phyloP scores from a whole-genome alignment of 35 echinoderm and acorn worm genomes.

The Acanthaster planci region DNA sequence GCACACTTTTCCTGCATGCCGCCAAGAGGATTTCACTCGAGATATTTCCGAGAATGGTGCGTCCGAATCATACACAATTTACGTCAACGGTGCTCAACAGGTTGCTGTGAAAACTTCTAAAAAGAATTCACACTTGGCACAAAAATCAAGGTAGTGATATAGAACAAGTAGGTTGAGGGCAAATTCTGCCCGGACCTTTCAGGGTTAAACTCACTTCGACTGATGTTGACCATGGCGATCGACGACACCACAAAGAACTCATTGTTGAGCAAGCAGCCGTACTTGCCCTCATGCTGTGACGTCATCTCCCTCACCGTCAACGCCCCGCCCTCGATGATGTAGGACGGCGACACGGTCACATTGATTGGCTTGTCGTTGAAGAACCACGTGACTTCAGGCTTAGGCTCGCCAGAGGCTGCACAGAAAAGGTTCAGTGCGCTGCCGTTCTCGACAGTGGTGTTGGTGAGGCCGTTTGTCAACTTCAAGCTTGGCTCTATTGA shows the following conservation, averaged over 20 bases:
- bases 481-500: conserved; percentile 29
- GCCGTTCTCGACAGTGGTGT: conserved; percentile 20
- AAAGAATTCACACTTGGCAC: too few relatives aligned
- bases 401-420: conserved; percentile 21
- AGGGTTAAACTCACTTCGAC: neutral
- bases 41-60: too few relatives aligned
- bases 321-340: conserved; percentile 43
- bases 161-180: too few relatives aligned
- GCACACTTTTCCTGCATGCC: too few relatives aligned
- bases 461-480: conserved; percentile 13
- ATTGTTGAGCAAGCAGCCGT: conserved; percentile 27
- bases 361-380: conserved; percentile 29
- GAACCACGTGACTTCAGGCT: conserved; percentile 34
- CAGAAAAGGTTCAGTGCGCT: conserved; percentile 8
- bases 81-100: too few relatives aligned
- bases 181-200: too few relatives aligned
- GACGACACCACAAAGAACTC: conserved; percentile 12
- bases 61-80: too few relatives aligned
- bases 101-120: too few relatives aligned
- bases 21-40: too few relatives aligned
- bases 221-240: neutral
- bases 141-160: too few relatives aligned
- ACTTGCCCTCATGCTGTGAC: conserved; percentile 7
- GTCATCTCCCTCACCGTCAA: conserved; percentile 26
- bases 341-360: neutral